Evolutionary conservation across 2,888 invertebrate genomes (phyloP), one percentile per base, ranked within the genome.

Genomic region (Tortrix viridana): DNA sequence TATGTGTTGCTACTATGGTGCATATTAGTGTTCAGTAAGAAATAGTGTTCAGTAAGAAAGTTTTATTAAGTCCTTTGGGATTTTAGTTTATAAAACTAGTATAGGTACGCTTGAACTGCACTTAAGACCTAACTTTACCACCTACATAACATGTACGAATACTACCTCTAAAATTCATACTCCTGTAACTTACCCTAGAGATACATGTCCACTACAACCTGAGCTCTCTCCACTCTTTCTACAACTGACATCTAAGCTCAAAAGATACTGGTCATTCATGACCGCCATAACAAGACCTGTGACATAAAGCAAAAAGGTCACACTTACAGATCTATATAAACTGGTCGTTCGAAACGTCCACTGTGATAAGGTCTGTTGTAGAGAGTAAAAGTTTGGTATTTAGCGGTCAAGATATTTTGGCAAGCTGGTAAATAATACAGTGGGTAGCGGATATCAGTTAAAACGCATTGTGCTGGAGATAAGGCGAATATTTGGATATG

Each of bases 401-500:
- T 16, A 37, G 32, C 43, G 48, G 55, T 26, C 60, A 49, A 18
- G 7, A 5, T 16, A 18, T 18, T 44, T n/a, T 55, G 61, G 49
- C 1, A 4, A 2, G 1, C 7, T 23, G 22, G 43, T 50, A 50
- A 61, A 61, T 61, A 56, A 56, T 61, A 44, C 48, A 43, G 55
- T 44, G n/a, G 20, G 48, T 48, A 37, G 48, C 26, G 54, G 49
- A 55, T 61, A 55, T 22, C 55, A 55, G 60, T 55, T 44, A 44
- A 55, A 55, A 55, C 61, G 55, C 55, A 61, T 56, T 56, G 55
- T 61, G 19, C 49, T 46, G 43, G 43, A 50, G 49, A 61, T 61
- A 61, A 56, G 55, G 61, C 49, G 55, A 49, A 61, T 55, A 55
- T 55, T 61, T 61, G 49, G 49, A 55, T 55, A 61, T 61, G 55